Percentiles rank a stretch among this genome's conserved stretches.
phyloP scores from a whole-genome alignment of 2,113 vertebrate genomes.

The Panthera uncia region DNA sequence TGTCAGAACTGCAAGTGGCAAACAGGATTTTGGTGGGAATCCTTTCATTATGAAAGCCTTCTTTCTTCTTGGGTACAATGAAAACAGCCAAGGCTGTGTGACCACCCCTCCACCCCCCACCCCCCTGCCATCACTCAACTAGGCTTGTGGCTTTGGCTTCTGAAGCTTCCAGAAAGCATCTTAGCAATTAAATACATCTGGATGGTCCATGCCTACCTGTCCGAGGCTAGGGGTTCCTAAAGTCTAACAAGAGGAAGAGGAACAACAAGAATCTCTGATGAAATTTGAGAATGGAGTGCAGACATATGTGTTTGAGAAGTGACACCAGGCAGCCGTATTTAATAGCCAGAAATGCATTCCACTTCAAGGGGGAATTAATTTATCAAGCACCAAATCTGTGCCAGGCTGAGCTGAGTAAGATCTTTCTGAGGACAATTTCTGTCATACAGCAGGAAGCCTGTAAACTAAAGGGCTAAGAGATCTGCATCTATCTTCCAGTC shows the following conservation, averaged over 20 bases:
- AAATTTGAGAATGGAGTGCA: slow-evolving; percentile 1
- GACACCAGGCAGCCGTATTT: background rate
- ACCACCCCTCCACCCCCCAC: background rate
- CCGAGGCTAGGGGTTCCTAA: background rate
- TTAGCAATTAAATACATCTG: slow-evolving; percentile 18
- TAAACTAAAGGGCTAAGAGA: slow-evolving; percentile 18
- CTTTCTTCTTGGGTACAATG: slow-evolving; percentile 25
- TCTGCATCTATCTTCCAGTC: background rate
- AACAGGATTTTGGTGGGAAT: slow-evolving; percentile 48
- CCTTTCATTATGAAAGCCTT: slow-evolving; percentile 55
- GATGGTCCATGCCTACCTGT: background rate
- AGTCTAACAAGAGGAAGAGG: slow-evolving; percentile 10
- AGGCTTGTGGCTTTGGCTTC: background rate
- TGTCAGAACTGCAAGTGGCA: slow-evolving; percentile 50
- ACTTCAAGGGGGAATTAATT: slow-evolving; percentile 31
- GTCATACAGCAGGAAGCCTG: background rate
- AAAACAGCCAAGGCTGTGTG: slow-evolving; percentile 24
- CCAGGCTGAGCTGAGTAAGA: background rate
- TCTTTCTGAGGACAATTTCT: slow-evolving; percentile 34
- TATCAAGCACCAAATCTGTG: background rate
- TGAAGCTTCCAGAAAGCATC: slow-evolving; percentile 27
- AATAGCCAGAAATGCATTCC: slow-evolving; percentile 43
- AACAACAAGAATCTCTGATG: background rate
- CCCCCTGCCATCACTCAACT: background rate
- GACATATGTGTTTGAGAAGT: slow-evolving; percentile 4